Percentiles rank a stretch among this genome's conserved stretches.
Conservation (phyloP, 2,113 vertebrate genomes). For the Ursus arctos region DNA sequence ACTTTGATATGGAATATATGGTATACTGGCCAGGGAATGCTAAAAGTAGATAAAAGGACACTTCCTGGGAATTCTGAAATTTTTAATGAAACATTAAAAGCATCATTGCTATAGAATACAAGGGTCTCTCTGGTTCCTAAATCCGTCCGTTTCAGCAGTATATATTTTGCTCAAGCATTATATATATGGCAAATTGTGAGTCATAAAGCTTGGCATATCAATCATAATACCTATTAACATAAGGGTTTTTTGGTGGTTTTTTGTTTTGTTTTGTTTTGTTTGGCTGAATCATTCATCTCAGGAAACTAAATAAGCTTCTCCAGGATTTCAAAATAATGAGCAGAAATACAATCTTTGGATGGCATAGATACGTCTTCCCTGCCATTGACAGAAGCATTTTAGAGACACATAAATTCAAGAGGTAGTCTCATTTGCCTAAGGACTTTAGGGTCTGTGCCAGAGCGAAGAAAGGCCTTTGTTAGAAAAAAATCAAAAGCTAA, state of each 20-base stretch:
- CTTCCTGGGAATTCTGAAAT: neutral
- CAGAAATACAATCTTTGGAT: neutral
- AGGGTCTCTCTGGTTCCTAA: neutral
- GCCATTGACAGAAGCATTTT: conserved; percentile 27
- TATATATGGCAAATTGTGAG: neutral
- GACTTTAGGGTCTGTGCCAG: neutral
- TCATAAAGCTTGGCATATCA: neutral
- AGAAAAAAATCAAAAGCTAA: neutral
- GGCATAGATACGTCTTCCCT: neutral
- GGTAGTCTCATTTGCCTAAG: neutral
- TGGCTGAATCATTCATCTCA: conserved; percentile 4
- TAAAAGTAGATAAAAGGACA: neutral
- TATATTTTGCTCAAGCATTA: neutral
- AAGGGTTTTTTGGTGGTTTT: neutral
- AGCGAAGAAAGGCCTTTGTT: neutral
- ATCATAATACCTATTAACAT: neutral
- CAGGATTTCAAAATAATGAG: neutral
- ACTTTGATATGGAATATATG: neutral
- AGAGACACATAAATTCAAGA: conserved; percentile 36
- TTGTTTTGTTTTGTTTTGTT: too few species aligned
- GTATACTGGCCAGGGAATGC: neutral
- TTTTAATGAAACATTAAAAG: neutral
- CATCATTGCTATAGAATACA: neutral
- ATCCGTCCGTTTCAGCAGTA: neutral
- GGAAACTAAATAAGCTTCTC: conserved; percentile 19